phyloP scores from a whole-genome alignment of 2,797 vertebrate species.

The Orestias chungarensis region DNA sequence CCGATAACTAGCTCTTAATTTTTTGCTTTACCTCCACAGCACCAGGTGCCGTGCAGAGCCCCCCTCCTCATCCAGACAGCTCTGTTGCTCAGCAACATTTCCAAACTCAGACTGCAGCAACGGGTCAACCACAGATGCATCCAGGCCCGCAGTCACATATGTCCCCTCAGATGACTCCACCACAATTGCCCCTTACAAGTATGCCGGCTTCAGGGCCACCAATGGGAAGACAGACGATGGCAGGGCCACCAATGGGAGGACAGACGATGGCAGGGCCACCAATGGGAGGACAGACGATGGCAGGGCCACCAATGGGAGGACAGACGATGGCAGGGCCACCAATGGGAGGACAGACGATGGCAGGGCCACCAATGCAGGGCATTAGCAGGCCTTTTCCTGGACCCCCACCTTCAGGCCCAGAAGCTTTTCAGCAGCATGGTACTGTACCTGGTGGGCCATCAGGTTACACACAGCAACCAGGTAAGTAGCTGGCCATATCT shows the following conservation, averaged over 20 bases:
- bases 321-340: constrained; percentile 69
- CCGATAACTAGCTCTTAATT: neutral
- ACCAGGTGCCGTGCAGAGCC: constrained; percentile 64
- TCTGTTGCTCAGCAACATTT: constrained; percentile 68
- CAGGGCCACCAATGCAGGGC: constrained; percentile 69
- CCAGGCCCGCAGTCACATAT: constrained; percentile 74
- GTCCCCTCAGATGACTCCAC: constrained; percentile 70
- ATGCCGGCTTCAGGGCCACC: constrained; percentile 36
- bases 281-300: neutral
- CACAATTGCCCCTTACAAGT: constrained; percentile 51
- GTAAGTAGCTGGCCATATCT: constrained; percentile 41
- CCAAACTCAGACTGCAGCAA: constrained; percentile 67
- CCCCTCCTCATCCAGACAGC: constrained; percentile 62
- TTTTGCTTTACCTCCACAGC: constrained; percentile 62
- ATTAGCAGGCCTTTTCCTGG: constrained; percentile 49
- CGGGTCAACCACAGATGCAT: constrained; percentile 72
- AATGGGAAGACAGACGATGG: constrained; percentile 61
- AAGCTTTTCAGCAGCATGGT: constrained; percentile 79
- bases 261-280: constrained; percentile 44
- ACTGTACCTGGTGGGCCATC: constrained; percentile 70
- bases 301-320: neutral
- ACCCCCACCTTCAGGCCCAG: constrained; percentile 67
- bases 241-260: constrained; percentile 59
- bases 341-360: constrained; percentile 58
- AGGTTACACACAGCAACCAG: constrained; percentile 78